Conservation (phyloP, 2,888 invertebrate species). For the Caenorhabditis sp. region DNA sequence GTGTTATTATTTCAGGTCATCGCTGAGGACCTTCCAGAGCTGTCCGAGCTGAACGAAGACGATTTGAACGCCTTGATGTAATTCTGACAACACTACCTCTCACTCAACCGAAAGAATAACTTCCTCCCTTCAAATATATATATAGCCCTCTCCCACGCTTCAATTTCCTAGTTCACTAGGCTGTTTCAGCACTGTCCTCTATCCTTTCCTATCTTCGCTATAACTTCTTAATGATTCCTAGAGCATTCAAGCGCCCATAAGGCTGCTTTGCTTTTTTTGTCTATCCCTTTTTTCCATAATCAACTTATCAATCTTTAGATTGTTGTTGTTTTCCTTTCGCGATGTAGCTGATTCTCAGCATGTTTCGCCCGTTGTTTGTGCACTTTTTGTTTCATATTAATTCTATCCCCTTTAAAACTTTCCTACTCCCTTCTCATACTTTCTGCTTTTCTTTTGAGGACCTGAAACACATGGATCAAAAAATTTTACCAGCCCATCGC, state of each 20-base stretch:
- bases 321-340: constrained; percentile 53
- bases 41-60: constrained; percentile 67
- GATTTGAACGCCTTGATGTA: constrained; percentile 61
- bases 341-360: neutral
- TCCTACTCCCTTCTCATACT: constrained; percentile 23
- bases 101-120: constrained; percentile 39
- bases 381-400: constrained; percentile 41
- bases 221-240: constrained; percentile 39
- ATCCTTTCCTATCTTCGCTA: constrained; percentile 17
- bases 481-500: constrained; percentile 8
- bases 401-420: constrained; percentile 25
- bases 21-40: constrained; percentile 80
- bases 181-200: neutral
- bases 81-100: constrained; percentile 22
- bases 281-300: constrained; percentile 9
- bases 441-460: constrained; percentile 37
- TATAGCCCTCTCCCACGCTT: neutral
- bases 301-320: constrained; percentile 40
- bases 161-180: neutral
- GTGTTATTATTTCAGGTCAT: too few species aligned
- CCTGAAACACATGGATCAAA: constrained; percentile 40
- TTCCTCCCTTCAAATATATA: constrained; percentile 5
- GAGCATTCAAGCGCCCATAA: constrained; percentile 3
- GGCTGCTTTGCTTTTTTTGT: constrained; percentile 18
- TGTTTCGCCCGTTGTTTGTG: constrained; percentile 51